Evolutionary conservation across 2,113 vertebrate genomes (phyloP).

Genomic region (Seriola rivoliana): DNA sequence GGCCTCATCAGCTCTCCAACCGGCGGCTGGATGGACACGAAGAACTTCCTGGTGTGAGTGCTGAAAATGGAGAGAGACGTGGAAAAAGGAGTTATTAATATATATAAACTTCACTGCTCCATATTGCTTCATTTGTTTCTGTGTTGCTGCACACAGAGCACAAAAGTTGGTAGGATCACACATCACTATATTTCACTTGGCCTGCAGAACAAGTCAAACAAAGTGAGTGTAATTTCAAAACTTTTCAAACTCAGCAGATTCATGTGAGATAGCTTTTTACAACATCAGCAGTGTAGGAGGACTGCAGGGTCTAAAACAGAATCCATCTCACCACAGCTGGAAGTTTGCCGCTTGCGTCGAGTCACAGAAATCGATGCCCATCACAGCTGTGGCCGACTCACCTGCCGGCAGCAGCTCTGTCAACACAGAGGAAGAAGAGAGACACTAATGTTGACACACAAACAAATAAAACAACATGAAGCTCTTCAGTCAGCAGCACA

Average conservation of each 20-base stretch:
- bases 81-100: too few species aligned
- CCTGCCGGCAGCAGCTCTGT: conserved; percentile 90
- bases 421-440: background rate
- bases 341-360: conserved; percentile 98
- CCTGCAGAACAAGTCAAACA: background rate
- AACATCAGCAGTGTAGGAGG: background rate
- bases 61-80: conserved; percentile 74
- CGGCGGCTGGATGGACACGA: conserved; percentile 95
- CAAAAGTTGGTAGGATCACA: background rate
- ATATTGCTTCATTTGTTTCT: background rate
- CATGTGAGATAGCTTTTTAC: background rate
- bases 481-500: background rate
- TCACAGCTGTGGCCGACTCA: conserved; percentile 86
- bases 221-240: background rate
- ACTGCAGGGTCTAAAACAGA: background rate
- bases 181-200: background rate
- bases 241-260: conserved; percentile 1
- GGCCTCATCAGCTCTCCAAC: conserved; percentile 97
- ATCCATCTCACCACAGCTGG: conserved; percentile 92
- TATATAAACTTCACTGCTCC: background rate
- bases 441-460: background rate
- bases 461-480: background rate
- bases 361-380: conserved; percentile 98
- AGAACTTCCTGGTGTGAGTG: conserved; percentile 94
- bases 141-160: background rate